Percentiles rank a stretch among this genome's conserved stretches.
phyloP scores from a whole-genome alignment of 92 coral and sea anemone genomes.

The Actinernus sp. region DNA sequence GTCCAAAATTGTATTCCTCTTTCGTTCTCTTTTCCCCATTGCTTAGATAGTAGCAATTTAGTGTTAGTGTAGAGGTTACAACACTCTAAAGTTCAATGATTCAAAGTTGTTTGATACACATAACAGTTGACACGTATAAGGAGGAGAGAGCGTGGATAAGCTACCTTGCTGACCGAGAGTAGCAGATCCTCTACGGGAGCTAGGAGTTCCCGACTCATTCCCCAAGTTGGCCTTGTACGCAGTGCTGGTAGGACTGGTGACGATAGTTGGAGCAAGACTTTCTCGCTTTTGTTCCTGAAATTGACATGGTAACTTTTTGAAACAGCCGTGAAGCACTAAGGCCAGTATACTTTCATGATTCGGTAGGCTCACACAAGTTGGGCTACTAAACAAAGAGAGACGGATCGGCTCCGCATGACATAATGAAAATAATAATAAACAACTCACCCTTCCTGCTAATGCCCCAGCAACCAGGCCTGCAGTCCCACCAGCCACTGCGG shows the following conservation, averaged over 20 bases:
- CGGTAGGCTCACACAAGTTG: background rate
- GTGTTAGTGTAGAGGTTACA: too few species aligned
- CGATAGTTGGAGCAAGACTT: constrained; percentile 54
- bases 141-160: too few species aligned
- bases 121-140: too few species aligned
- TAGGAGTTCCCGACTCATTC: constrained; percentile 1
- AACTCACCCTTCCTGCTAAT: background rate
- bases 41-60: too few species aligned
- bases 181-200: constrained; percentile 19
- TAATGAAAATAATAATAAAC: background rate
- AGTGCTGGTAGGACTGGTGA: constrained; percentile 56
- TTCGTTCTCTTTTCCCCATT: too few species aligned
- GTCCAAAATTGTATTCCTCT: too few species aligned
- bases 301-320: too few species aligned
- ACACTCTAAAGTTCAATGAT: too few species aligned
- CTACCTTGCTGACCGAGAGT: too few species aligned
- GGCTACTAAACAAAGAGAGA: background rate
- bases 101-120: too few species aligned
- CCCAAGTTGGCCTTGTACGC: constrained; percentile 2
- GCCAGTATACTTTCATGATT: too few species aligned
- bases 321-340: too few species aligned
- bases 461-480: background rate
- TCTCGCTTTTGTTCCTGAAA: constrained; percentile 12
- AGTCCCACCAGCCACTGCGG: background rate
- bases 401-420: background rate